Evolutionary conservation across 2,888 invertebrate genomes (phyloP).

Genomic region (Griposia aprilina): DNA sequence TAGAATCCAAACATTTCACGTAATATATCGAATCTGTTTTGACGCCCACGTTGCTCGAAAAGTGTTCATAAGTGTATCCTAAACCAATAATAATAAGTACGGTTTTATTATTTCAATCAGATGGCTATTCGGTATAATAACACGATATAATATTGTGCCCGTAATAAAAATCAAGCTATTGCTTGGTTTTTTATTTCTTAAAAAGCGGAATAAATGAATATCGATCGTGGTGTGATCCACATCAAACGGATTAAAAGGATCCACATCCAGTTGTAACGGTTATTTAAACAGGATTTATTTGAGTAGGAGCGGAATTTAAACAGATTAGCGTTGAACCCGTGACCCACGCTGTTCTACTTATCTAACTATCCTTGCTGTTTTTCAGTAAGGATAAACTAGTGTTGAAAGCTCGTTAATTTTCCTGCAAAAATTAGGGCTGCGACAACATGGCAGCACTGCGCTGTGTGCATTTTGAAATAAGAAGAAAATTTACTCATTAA

Average conservation of each 20-base stretch:
- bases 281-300: slow-evolving; percentile 85
- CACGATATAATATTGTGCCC: too few relatives aligned
- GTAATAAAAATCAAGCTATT: slow-evolving; percentile 45
- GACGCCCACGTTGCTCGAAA: slow-evolving; percentile 1
- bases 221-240: slow-evolving; percentile 77
- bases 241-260: slow-evolving; percentile 80
- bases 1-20: slow-evolving; percentile 12
- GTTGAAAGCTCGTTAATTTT: slow-evolving; percentile 63
- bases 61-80: slow-evolving; percentile 5
- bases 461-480: slow-evolving; percentile 46
- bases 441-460: slow-evolving; percentile 23
- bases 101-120: slow-evolving; percentile 40
- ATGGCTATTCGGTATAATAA: slow-evolving; percentile 31
- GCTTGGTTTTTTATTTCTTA: slow-evolving; percentile 26
- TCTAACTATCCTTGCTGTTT: slow-evolving; percentile 70
- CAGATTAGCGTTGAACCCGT: slow-evolving; percentile 78
- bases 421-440: slow-evolving; percentile 47
- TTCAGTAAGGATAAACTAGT: slow-evolving; percentile 62
- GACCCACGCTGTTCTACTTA: slow-evolving; percentile 73
- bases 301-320: slow-evolving; percentile 79
- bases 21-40: slow-evolving; percentile 25
- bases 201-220: slow-evolving; percentile 64
- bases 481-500: slow-evolving; percentile 50
- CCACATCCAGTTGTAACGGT: slow-evolving; percentile 81
- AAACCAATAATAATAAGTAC: slow-evolving; percentile 24